Conservation (phyloP, 2,888 invertebrate genomes). For the Chesias legatella region DNA sequence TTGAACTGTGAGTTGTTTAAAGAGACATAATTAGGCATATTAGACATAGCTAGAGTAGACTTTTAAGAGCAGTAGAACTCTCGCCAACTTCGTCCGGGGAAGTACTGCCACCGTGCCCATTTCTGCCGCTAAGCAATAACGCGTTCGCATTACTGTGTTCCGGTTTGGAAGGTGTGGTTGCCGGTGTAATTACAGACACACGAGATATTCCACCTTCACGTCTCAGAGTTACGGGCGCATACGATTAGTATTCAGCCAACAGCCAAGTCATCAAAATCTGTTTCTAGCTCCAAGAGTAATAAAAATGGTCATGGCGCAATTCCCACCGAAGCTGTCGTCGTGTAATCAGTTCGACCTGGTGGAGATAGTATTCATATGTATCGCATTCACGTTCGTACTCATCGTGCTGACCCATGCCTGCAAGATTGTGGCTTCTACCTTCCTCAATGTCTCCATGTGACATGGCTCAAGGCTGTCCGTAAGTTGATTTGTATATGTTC, state of each 20-base stretch:
- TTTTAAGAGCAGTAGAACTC: no score
- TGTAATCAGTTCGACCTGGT: slow-evolving; percentile 46
- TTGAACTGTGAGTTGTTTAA: slow-evolving; percentile 10
- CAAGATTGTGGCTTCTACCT: slow-evolving; percentile 41
- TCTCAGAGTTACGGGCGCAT: no score
- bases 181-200: no score
- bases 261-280: background rate
- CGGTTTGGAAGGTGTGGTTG: no score
- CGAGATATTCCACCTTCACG: no score
- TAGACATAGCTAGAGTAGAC: no score
- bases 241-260: no score
- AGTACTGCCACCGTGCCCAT: no score
- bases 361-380: slow-evolving; percentile 54
- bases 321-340: slow-evolving; percentile 21
- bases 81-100: no score
- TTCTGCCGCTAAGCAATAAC: no score
- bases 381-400: slow-evolving; percentile 52
- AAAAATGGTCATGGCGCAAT: slow-evolving; percentile 16
- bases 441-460: slow-evolving; percentile 17
- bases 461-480: slow-evolving; percentile 1
- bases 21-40: no score
- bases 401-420: slow-evolving; percentile 51
- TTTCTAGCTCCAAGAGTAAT: background rate
- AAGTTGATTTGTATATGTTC: background rate
- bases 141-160: no score